Evolutionary conservation across 2,797 vertebrate genomes (phyloP).

Genomic region (Diplodus puntazzo): DNA sequence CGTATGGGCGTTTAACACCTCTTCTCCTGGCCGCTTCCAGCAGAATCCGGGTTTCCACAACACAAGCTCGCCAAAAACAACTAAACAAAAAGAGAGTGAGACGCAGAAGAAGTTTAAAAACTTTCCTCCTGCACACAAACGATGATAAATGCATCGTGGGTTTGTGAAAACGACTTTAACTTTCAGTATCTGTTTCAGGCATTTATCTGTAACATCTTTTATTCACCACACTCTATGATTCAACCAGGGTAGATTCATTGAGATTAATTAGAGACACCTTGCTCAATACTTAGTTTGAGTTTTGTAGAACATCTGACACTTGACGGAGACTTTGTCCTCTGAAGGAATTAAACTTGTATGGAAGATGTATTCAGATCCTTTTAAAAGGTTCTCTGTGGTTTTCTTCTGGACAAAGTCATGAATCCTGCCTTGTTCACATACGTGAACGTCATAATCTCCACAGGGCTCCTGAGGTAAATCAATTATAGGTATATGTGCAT

Average conservation of each 20-base stretch:
- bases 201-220: neutral
- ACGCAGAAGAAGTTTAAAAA: neutral
- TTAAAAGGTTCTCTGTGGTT: no score
- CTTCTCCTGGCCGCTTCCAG: neutral
- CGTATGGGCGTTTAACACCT: slow-evolving; percentile 13
- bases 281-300: neutral
- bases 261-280: neutral
- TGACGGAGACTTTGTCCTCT: no score
- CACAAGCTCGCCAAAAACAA: neutral
- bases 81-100: neutral
- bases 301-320: no score
- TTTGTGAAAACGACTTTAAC: neutral
- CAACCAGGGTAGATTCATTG: neutral
- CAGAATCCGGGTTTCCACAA: neutral
- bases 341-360: no score
- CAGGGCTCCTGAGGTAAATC: no score
- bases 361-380: no score
- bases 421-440: no score
- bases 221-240: neutral
- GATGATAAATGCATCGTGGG: neutral
- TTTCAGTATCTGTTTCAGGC: neutral
- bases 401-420: no score
- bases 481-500: no score
- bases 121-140: neutral
- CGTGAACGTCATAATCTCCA: no score